phyloP scores from a whole-genome alignment of 2,113 vertebrate genomes.

The human region DNA sequence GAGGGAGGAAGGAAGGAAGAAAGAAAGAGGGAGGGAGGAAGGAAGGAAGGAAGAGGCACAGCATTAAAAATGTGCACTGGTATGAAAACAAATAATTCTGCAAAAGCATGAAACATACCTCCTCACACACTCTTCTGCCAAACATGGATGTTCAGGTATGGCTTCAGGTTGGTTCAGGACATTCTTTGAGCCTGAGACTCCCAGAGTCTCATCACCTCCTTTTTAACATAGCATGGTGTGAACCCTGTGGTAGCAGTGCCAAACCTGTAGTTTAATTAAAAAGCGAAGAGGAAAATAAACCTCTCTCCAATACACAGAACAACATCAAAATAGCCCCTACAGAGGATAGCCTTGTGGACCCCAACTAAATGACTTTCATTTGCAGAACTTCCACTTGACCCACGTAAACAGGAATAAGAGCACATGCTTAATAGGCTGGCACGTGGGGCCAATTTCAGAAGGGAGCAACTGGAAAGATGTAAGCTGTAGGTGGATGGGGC shows the following conservation, averaged over 20 bases:
- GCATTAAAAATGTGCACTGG: neutral
- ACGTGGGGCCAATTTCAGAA: constrained; percentile 42
- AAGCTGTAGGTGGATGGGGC: neutral
- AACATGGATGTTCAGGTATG: neutral
- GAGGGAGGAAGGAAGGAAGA: too few species aligned
- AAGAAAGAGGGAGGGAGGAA: neutral
- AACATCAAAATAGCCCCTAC: neutral
- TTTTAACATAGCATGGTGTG: neutral
- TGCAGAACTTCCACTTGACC: constrained; percentile 53
- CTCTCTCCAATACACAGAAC: neutral
- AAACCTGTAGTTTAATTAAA: constrained; percentile 65
- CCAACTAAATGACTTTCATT: constrained; percentile 67
- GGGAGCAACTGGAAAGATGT: neutral
- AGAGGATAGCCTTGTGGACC: neutral
- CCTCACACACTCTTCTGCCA: neutral
- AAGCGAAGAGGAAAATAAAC: constrained; percentile 51
- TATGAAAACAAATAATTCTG: neutral
- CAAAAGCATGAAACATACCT: neutral
- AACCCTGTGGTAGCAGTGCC: neutral
- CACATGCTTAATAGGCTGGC: constrained; percentile 40
- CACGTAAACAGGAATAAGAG: constrained; percentile 44
- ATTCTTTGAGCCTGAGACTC: neutral
- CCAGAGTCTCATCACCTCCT: neutral
- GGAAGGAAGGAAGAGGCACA: neutral
- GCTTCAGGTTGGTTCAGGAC: neutral